These are phyloP conservation scores for Euzetes globulus DNA, from an alignment of 2,888 invertebrate species.

Conservation along the genomic window DNA sequence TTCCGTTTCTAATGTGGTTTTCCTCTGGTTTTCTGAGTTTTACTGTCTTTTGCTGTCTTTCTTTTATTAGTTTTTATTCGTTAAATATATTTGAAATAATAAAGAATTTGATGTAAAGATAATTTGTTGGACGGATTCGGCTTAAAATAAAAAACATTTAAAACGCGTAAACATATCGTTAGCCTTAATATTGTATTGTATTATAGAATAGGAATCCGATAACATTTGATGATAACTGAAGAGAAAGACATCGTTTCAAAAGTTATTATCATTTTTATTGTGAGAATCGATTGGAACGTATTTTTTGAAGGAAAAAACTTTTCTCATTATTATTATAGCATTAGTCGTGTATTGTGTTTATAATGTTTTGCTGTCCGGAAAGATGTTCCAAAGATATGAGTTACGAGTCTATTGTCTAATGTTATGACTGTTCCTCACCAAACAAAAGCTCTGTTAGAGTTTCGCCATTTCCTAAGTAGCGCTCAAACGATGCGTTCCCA, in stretches of 20 bases:
- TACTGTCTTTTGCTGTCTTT: too few relatives aligned
- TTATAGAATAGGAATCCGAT: background rate
- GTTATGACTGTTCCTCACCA: background rate
- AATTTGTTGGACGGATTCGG: too few relatives aligned
- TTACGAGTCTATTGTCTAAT: background rate
- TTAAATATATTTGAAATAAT: too few relatives aligned
- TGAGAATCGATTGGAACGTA: background rate
- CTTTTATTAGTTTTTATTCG: too few relatives aligned
- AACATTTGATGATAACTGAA: background rate
- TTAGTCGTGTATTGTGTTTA: background rate
- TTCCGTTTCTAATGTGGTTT: too few relatives aligned
- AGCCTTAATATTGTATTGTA: background rate
- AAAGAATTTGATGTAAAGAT: too few relatives aligned
- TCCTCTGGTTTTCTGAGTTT: too few relatives aligned
- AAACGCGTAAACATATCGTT: background rate
- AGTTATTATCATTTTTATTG: background rate
- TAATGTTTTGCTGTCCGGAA: slow-evolving; percentile 9
- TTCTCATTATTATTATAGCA: background rate
- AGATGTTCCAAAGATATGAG: background rate
- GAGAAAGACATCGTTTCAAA: background rate
- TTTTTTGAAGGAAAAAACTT: background rate
- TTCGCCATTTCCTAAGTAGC: slow-evolving; percentile 15
- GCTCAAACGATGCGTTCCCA: background rate
- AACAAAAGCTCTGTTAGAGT: background rate
- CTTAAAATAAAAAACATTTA: too few relatives aligned